phyloP scores from a whole-genome alignment of 1,140 invertebrate genomes.

The Drosophila pachea region DNA sequence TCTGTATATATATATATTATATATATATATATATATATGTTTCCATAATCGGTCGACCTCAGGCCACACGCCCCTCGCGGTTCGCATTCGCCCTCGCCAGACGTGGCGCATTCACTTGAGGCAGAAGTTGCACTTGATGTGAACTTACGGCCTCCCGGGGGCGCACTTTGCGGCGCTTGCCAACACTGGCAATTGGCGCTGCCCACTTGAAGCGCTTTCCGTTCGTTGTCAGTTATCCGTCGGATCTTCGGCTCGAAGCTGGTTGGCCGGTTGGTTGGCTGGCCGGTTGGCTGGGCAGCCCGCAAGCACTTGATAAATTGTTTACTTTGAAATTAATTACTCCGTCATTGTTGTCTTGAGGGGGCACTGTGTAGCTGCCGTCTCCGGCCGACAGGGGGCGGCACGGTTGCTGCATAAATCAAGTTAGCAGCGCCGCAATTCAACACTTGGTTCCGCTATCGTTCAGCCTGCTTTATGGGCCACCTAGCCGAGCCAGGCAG shows the following conservation, averaged over 20 bases:
- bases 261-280: slow-evolving; percentile 20
- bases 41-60: no score
- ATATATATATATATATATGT: no score
- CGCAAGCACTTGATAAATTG: slow-evolving; percentile 70
- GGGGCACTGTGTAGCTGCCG: slow-evolving; percentile 25
- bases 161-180: slow-evolving; percentile 33
- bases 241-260: slow-evolving; percentile 38
- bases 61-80: no score
- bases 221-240: slow-evolving; percentile 24
- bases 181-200: slow-evolving; percentile 39
- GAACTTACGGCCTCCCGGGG: slow-evolving; percentile 17
- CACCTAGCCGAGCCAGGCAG: slow-evolving; percentile 44
- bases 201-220: slow-evolving; percentile 37
- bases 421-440: slow-evolving; percentile 66
- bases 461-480: slow-evolving; percentile 38
- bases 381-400: slow-evolving; percentile 40
- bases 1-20: no score
- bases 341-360: slow-evolving; percentile 66
- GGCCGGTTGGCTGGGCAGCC: slow-evolving; percentile 13
- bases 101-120: background rate
- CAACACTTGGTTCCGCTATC: slow-evolving; percentile 58
- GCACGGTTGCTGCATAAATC: slow-evolving; percentile 60
- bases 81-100: no score
- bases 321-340: slow-evolving; percentile 76
- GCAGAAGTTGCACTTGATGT: slow-evolving; percentile 21